Percentiles rank a stretch among this genome's conserved stretches.
These are phyloP conservation scores for Steatornis caripensis DNA, from an alignment of 2,113 vertebrate species.

Conservation along the genomic window DNA sequence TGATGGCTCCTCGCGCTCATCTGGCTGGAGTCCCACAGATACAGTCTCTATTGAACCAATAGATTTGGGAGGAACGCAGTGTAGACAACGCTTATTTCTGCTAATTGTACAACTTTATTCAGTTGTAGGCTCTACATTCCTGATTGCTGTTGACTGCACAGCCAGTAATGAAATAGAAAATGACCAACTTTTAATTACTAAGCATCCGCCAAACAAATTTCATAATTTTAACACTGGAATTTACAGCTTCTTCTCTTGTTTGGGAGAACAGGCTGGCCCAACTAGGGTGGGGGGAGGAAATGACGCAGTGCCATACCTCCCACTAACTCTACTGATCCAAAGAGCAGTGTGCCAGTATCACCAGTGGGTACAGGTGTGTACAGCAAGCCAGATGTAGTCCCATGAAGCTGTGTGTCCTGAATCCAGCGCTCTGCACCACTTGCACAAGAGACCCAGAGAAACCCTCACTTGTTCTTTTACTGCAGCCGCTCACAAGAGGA, in stretches of 20 bases:
- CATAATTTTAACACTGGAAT: background rate
- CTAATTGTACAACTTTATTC: background rate
- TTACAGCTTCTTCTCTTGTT: background rate
- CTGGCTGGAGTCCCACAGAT: background rate
- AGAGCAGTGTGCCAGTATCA: background rate
- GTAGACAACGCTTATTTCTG: background rate
- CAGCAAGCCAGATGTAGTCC: background rate
- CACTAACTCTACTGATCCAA: background rate
- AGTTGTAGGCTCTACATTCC: background rate
- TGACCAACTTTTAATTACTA: background rate
- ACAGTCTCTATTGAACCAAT: background rate
- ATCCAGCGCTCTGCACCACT: background rate
- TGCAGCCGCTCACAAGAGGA: background rate
- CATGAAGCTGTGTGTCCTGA: background rate
- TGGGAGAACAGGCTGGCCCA: background rate
- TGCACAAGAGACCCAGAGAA: background rate
- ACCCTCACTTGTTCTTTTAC: background rate
- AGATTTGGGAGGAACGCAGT: background rate
- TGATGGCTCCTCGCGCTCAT: background rate
- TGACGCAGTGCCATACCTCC: background rate
- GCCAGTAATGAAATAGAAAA: background rate
- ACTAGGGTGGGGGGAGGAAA: background rate
- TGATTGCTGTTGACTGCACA: background rate
- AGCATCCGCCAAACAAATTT: background rate
- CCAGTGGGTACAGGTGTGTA: background rate